A percentile compares a stretch with the other conserved stretches of the same genome.
These are phyloP conservation scores for Cricetomys ansorgei DNA, from an alignment of 2,113 vertebrate genomes.

Conservation along the genomic window DNA sequence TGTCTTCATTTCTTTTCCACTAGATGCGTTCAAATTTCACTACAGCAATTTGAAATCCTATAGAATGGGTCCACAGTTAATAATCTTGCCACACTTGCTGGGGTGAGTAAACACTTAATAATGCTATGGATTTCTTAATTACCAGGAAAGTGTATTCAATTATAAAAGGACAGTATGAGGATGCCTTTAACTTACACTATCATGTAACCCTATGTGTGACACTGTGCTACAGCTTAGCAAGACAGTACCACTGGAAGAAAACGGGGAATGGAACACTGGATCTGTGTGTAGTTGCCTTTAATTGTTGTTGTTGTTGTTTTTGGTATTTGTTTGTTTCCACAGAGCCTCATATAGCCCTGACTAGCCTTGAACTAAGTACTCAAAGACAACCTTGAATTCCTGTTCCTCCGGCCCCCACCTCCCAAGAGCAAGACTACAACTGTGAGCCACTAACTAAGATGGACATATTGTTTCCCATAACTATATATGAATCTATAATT, in stretches of 20 bases:
- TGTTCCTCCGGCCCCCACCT: not conserved
- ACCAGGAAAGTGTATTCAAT: not conserved
- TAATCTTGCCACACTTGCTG: slow-evolving; percentile 21
- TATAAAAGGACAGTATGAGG: slow-evolving; percentile 21
- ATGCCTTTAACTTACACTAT: not conserved
- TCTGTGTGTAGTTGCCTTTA: not conserved
- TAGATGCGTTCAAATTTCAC: slow-evolving; percentile 16
- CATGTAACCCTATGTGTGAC: not conserved
- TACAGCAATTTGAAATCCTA: not conserved
- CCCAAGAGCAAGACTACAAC: not conserved
- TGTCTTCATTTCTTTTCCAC: slow-evolving; percentile 6
- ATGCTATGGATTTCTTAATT: slow-evolving; percentile 22
- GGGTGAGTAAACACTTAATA: not conserved
- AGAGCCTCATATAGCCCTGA: not conserved
- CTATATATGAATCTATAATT: slow-evolving; percentile 13
- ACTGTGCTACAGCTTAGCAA: slow-evolving; percentile 8
- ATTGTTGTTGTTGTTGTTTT: not conserved
- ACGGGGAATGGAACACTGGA: not conserved
- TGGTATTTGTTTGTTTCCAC: not conserved
- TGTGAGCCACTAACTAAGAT: not conserved
- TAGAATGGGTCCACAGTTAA: not conserved
- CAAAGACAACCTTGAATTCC: not conserved
- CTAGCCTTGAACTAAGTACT: not conserved
- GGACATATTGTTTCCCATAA: slow-evolving; percentile 9
- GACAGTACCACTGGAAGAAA: not conserved